phyloP scores from a whole-genome alignment of 2,113 vertebrate genomes.

The Tetrax tetrax region DNA sequence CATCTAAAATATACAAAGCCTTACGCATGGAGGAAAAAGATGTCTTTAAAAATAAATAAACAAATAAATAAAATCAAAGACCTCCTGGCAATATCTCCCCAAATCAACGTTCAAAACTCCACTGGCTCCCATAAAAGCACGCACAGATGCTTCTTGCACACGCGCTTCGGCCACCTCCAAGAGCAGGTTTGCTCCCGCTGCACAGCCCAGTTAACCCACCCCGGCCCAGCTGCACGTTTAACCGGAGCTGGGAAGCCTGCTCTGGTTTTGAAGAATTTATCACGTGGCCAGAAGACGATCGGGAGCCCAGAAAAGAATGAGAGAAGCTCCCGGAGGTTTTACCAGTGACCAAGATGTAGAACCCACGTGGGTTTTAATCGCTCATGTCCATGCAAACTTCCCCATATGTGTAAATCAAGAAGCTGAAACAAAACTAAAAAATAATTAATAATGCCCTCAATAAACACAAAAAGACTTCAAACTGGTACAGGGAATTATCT shows the following conservation, averaged over 20 bases:
- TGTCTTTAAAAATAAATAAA: background rate
- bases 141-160: fast-evolving
- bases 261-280: background rate
- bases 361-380: too few relatives aligned
- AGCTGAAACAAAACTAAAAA: too few relatives aligned
- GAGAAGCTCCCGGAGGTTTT: too few relatives aligned
- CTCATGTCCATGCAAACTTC: too few relatives aligned
- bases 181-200: background rate
- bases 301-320: too few relatives aligned
- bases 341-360: too few relatives aligned
- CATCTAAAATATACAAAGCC: background rate
- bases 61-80: background rate
- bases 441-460: too few relatives aligned
- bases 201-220: too few relatives aligned
- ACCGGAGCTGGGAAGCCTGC: background rate
- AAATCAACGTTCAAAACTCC: background rate
- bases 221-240: background rate
- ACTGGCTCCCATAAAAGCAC: background rate
- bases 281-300: too few relatives aligned
- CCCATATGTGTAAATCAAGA: too few relatives aligned
- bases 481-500: too few relatives aligned
- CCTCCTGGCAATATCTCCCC: background rate
- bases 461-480: too few relatives aligned
- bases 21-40: background rate
- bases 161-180: fast-evolving